Evolutionary conservation across 1,140 invertebrate genomes (phyloP).

Genomic region (Bombus cullumanus): DNA sequence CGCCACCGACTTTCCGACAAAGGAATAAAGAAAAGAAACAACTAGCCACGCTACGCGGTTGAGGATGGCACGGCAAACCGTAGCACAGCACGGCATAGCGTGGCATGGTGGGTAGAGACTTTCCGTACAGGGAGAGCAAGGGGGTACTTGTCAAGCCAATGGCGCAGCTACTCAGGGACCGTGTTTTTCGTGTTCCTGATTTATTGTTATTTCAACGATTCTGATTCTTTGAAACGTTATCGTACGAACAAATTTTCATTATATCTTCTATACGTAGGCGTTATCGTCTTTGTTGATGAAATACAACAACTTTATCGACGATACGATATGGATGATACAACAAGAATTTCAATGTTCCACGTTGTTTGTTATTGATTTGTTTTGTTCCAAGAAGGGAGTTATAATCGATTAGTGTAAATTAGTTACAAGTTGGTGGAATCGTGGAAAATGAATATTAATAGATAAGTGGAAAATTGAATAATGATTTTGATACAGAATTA

Average conservation of each 20-base stretch:
- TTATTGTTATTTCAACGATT: background rate
- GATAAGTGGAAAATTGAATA: background rate
- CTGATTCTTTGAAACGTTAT: background rate
- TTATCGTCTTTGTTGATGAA: background rate
- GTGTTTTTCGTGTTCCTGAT: background rate
- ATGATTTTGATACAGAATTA: background rate
- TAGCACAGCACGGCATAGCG: constrained; percentile 69
- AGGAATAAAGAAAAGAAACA: constrained; percentile 83
- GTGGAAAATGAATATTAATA: background rate
- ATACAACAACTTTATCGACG: background rate
- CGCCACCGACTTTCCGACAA: constrained; percentile 82
- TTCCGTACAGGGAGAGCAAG: constrained; percentile 66
- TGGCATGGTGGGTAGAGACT: constrained; percentile 73
- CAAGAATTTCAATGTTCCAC: no score
- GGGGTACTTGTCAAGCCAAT: constrained; percentile 71
- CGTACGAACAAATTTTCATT: background rate
- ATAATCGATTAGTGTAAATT: background rate
- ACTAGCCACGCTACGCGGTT: constrained; percentile 78
- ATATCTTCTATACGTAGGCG: fast-evolving
- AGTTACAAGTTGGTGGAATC: background rate
- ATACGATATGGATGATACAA: background rate
- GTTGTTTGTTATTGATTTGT: background rate
- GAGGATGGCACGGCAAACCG: constrained; percentile 77
- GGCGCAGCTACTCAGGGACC: constrained; percentile 64
- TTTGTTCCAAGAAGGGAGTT: background rate